Base-by-base conservation (phyloP, 2,113 vertebrate species). In the Oreotrochilus melanogaster region DNA sequence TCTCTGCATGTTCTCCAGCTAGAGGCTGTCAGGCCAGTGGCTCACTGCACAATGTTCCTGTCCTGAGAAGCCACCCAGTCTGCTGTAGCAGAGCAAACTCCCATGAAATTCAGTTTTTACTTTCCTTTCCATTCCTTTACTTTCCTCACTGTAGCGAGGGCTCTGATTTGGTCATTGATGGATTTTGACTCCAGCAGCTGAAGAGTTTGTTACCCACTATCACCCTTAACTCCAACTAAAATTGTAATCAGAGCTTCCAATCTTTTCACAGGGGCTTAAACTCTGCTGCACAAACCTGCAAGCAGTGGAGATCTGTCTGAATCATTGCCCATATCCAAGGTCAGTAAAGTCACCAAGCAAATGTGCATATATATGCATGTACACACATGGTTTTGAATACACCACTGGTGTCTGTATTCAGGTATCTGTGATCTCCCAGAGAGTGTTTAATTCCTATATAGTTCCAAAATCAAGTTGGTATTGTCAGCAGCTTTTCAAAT, bases 401-500 rank as follows among this genome's bases (percentile, higher is more conserved):
- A 35, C 35, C 78, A 60, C 53, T 89, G 76, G 39, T 39, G 12
- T 39, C 39, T 39, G 12, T 39, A 39, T 39, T 35, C 69, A 57
- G 48, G 45, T 78, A 73, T 27, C 37, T 50, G 1, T 1, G 1
- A 42, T 37, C 42, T 95, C 75, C 65, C 53, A 54, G 42, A n/a
- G 74, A 75, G 71, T 12, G 3, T 65, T 69, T 81, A 53, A 66
- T 82, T 88, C 79, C 82, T 69, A 10, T 48, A 22, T 28, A 48
- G 45, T 18, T 61, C 54, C 89, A 24, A 87, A 89, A 78, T 47
- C 54, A 54, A 54, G 61, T 11, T 72, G 57, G 18, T 43, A 87
- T 92, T 87, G 58, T 95, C 89, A 89, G 66, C 84, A 89, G 66
- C 81, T 89, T 89, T 73, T 92, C 87, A 91, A 53, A 87, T 61